Percentiles rank a stretch among this genome's conserved stretches.
phyloP scores from a whole-genome alignment of 2,797 vertebrate species.

The Darevskia nairensis region DNA sequence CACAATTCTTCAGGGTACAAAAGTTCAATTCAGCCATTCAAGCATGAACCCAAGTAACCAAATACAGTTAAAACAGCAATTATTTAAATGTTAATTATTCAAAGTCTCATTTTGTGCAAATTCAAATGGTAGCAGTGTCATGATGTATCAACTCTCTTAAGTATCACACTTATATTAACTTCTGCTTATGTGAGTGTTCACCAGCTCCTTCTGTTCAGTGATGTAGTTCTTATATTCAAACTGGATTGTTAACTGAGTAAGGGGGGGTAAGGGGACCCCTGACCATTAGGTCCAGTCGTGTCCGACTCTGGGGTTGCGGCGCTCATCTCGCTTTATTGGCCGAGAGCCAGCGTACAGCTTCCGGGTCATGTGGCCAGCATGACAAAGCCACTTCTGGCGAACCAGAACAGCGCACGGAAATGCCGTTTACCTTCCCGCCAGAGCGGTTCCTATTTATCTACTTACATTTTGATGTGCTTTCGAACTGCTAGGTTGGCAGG shows the following conservation, averaged over 20 bases:
- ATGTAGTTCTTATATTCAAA: neutral
- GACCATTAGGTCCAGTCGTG: no score
- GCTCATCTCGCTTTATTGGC: no score
- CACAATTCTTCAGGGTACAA: neutral
- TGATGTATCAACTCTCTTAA: neutral
- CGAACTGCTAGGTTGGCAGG: no score
- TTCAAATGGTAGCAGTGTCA: neutral
- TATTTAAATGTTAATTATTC: neutral
- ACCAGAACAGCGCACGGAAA: no score
- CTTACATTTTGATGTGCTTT: no score
- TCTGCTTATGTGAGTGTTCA: neutral
- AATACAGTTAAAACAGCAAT: neutral
- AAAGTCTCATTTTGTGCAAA: neutral
- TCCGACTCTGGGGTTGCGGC: no score
- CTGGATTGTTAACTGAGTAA: neutral
- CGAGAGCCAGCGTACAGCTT: no score
- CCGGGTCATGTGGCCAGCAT: no score
- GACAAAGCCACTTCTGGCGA: no score
- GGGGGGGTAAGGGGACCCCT: no score
- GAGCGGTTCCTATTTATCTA: no score
- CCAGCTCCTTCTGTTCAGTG: neutral
- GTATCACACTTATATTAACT: neutral
- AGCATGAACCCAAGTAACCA: neutral
- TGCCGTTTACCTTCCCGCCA: no score
- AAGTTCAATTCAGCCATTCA: neutral